These are phyloP conservation scores for Hipparchia sbordonii DNA, from an alignment of 2,888 invertebrate genomes.

Conservation along the genomic window DNA sequence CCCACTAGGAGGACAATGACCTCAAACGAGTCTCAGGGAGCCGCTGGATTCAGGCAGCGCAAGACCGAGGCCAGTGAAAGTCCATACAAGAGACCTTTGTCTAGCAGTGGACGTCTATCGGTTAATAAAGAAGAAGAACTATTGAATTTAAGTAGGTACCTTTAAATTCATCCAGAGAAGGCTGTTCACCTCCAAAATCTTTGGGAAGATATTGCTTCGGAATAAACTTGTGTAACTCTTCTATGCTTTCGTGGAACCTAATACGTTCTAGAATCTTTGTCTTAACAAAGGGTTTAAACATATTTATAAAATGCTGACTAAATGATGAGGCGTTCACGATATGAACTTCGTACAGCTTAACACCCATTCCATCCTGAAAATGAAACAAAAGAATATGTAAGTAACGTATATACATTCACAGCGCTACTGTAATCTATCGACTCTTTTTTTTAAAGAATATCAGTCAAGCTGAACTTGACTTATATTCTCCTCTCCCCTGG, in stretches of 20 bases:
- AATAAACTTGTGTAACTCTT: slow-evolving; percentile 57
- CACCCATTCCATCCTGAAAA: slow-evolving; percentile 73
- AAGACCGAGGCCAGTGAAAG: no score
- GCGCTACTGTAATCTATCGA: no score
- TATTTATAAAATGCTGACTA: slow-evolving; percentile 55
- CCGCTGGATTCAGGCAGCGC: no score
- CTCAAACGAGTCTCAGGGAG: no score
- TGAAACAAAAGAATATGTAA: neutral
- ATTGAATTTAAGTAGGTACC: slow-evolving; percentile 50
- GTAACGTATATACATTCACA: neutral
- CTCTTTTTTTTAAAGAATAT: no score
- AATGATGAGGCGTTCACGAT: slow-evolving; percentile 66
- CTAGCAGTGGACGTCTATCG: no score
- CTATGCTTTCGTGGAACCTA: slow-evolving; percentile 55
- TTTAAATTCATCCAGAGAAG: slow-evolving; percentile 58
- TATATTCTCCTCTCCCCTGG: no score
- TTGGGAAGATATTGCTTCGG: slow-evolving; percentile 62
- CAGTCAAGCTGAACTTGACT: no score
- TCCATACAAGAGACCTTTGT: no score
- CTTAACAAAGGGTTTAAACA: slow-evolving; percentile 66
- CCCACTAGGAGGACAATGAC: no score
- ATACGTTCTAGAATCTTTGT: slow-evolving; percentile 69
- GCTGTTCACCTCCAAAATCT: slow-evolving; percentile 65
- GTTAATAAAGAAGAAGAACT: no score
- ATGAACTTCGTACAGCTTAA: slow-evolving; percentile 68